phyloP scores from a whole-genome alignment of 2,888 invertebrate genomes.

The Clivina fossor region DNA sequence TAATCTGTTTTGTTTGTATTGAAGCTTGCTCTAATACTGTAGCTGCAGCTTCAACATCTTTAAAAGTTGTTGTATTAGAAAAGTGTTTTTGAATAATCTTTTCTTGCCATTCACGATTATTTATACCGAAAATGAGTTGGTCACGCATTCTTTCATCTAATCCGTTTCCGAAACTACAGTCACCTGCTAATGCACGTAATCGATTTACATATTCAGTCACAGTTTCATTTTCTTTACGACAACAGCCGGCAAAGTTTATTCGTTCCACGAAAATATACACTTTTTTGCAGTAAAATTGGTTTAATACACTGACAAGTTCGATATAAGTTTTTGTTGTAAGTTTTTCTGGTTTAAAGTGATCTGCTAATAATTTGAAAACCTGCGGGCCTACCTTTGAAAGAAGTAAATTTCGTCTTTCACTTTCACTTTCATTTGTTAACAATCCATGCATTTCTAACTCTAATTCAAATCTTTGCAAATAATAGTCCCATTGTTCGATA shows the following conservation, averaged over 20 bases:
- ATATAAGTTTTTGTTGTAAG: too few species aligned
- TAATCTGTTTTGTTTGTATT: conserved; percentile 19
- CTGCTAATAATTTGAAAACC: too few species aligned
- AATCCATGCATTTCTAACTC: too few species aligned
- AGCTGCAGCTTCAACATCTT: conserved; percentile 26
- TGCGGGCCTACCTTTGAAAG: too few species aligned
- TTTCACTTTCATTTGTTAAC: too few species aligned
- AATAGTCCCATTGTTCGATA: too few species aligned
- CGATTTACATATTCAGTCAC: conserved; percentile 30
- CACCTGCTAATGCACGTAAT: conserved; percentile 24
- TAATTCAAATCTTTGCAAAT: too few species aligned
- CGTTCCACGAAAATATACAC: conserved; percentile 28
- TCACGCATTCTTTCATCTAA: conserved; percentile 34
- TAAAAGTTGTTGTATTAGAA: conserved; percentile 18
- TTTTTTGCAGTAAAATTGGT: conserved; percentile 16
- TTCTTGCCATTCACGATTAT: conserved; percentile 32
- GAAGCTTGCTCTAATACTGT: conserved; percentile 21
- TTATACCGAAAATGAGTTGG: conserved; percentile 33
- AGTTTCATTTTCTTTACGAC: conserved; percentile 23
- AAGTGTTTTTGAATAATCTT: conserved; percentile 29
- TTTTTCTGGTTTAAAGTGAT: too few species aligned
- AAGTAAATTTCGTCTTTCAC: too few species aligned
- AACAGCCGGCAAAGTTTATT: conserved; percentile 22
- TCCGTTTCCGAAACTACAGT: conserved; percentile 22
- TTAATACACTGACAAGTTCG: too few species aligned